These are phyloP conservation scores for Lepidochitona cinerea DNA, from an alignment of 2,888 invertebrate species.

Conservation along the genomic window DNA sequence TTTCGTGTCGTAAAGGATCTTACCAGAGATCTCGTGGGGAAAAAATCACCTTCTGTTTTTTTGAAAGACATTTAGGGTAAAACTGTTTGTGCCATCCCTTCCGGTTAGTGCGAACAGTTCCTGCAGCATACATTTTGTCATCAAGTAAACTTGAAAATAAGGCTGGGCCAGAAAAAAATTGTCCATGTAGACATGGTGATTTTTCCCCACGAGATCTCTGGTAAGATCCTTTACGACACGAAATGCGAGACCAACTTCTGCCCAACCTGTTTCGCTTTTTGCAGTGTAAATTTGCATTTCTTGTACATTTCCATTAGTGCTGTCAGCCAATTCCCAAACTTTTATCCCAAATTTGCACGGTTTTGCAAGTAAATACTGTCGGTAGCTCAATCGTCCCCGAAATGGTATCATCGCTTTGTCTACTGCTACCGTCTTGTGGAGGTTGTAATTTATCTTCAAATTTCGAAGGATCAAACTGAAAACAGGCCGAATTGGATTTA, in stretches of 20 bases:
- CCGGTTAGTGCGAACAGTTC: neutral
- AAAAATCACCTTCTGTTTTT: neutral
- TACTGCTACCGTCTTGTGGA: neutral
- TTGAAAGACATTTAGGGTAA: neutral
- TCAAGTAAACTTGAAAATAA: neutral
- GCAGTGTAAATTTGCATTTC: slow-evolving; percentile 6
- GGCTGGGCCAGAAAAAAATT: slow-evolving; percentile 4
- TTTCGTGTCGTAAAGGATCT: slow-evolving; percentile 8
- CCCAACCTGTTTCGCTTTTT: neutral
- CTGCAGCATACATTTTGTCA: neutral
- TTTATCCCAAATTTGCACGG: slow-evolving; percentile 8
- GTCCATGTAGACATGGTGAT: slow-evolving; percentile 10
- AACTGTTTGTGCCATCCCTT: neutral
- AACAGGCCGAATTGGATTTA: neutral
- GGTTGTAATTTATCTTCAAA: neutral
- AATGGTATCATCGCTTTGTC: slow-evolving; percentile 7
- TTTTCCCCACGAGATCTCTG: neutral
- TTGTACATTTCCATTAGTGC: neutral
- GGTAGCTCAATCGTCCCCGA: neutral
- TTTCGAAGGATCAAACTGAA: neutral
- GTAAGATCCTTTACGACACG: slow-evolving; percentile 8
- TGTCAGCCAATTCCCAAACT: neutral
- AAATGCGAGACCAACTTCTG: neutral
- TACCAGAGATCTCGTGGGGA: neutral
- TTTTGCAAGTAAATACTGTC: neutral